Conservation (phyloP, 1,140 invertebrate species). For the Centruroides sculpturatus region DNA sequence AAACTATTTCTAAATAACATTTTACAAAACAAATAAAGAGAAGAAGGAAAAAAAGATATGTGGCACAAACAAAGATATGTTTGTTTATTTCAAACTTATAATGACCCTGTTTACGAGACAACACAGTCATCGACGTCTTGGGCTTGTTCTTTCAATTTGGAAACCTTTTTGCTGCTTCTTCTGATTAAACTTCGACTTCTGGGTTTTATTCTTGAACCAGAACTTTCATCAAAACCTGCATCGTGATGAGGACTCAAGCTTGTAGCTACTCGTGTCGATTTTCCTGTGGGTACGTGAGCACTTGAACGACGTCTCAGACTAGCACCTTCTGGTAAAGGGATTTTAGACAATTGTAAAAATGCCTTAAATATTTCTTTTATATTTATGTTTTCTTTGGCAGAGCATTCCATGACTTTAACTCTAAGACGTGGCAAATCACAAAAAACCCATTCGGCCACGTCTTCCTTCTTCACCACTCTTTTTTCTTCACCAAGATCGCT, state of each 20-base stretch:
- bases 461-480: conserved; percentile 42
- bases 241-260: conserved; percentile 20
- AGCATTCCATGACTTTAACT: conserved; percentile 51
- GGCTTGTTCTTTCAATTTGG: conserved; percentile 13
- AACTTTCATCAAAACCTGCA: conserved; percentile 21
- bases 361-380: conserved; percentile 48
- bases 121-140: background rate
- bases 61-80: too few species aligned
- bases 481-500: conserved; percentile 46
- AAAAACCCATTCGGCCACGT: conserved; percentile 63
- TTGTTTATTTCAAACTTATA: too few species aligned
- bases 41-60: too few species aligned
- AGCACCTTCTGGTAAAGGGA: conserved; percentile 28
- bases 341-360: conserved; percentile 22
- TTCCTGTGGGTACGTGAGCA: conserved; percentile 40
- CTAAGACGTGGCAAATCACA: conserved; percentile 44
- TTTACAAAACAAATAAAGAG: too few species aligned
- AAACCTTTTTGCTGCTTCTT: conserved; percentile 60
- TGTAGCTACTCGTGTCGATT: conserved; percentile 21
- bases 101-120: too few species aligned
- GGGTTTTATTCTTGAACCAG: conserved; percentile 34
- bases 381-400: conserved; percentile 58
- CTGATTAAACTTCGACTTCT: conserved; percentile 58
- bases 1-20: too few species aligned
- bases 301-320: conserved; percentile 52